A percentile compares a stretch with the other conserved stretches of the same genome.
Evolutionary conservation across 2,797 vertebrate species (phyloP).

Genomic region (Helostoma temminkii): DNA sequence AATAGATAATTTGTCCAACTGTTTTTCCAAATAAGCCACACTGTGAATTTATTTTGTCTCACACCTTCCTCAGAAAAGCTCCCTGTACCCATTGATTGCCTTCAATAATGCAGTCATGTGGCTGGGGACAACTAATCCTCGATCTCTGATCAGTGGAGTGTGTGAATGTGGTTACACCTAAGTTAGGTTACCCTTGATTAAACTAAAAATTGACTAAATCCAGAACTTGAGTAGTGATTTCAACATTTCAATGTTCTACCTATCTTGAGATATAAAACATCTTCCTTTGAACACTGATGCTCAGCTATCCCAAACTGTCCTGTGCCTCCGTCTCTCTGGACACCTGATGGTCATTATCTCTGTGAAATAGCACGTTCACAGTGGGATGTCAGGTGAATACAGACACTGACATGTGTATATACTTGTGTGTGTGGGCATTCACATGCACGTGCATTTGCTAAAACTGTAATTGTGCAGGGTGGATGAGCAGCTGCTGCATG

Average conservation of each 20-base stretch:
- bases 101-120: conserved; percentile 27
- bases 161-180: conserved; percentile 25
- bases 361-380: conserved; percentile 40
- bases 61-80: conserved; percentile 4
- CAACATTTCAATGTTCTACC: not conserved
- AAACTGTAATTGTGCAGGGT: conserved; percentile 8
- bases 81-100: not conserved
- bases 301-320: not conserved
- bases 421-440: not conserved
- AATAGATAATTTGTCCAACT: not conserved
- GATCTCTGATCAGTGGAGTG: conserved; percentile 34
- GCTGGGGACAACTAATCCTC: conserved; percentile 25
- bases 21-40: conserved; percentile 1
- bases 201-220: conserved; percentile 32
- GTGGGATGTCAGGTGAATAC: conserved; percentile 20
- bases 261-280: not conserved
- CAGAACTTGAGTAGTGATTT: not conserved
- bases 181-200: conserved; percentile 34
- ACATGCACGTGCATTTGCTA: conserved; percentile 13
- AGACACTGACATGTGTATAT: not conserved
- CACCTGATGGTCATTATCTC: conserved; percentile 10
- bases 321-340: not conserved
- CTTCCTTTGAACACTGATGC: conserved; percentile 1
- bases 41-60: conserved; percentile 10
- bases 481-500: conserved; percentile 19